Evolutionary conservation across 2,797 vertebrate genomes (phyloP).

Genomic region (Dromococcyx pavoninus): DNA sequence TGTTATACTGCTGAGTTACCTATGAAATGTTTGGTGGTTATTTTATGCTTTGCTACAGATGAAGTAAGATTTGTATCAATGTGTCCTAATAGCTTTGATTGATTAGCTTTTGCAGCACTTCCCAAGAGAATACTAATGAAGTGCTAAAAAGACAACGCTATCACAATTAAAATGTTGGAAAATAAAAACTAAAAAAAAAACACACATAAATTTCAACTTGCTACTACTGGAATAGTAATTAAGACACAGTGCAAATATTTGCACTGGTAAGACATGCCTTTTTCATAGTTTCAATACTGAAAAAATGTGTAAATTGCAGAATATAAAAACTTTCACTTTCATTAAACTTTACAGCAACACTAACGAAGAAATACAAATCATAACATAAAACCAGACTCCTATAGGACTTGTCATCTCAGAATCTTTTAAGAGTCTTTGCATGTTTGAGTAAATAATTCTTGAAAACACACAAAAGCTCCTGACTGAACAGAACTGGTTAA

Average conservation of each 20-base stretch:
- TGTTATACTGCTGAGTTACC: not conserved
- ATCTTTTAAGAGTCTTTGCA: slow-evolving; percentile 49
- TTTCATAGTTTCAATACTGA: not conserved
- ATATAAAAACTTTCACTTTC: not conserved
- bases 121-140: not conserved
- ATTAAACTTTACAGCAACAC: not conserved
- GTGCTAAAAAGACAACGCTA: not conserved
- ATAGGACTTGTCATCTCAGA: slow-evolving; percentile 22
- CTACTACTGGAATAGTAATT: not conserved
- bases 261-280: not conserved
- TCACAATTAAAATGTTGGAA: not conserved
- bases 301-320: not conserved
- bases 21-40: not conserved
- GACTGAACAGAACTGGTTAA: slow-evolving; percentile 2
- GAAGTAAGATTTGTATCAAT: not conserved
- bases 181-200: slow-evolving; percentile 6
- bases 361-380: slow-evolving; percentile 45
- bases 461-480: slow-evolving; percentile 54
- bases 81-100: not conserved
- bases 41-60: not conserved
- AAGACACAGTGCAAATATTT: not conserved
- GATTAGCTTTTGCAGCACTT: not conserved
- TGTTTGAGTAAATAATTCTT: slow-evolving; percentile 53
- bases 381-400: slow-evolving; percentile 39
- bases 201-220: not conserved